A percentile compares a stretch with the other conserved stretches of the same genome.
phyloP scores from a whole-genome alignment of 2,888 invertebrate species.

The Stenodera caucasica region DNA sequence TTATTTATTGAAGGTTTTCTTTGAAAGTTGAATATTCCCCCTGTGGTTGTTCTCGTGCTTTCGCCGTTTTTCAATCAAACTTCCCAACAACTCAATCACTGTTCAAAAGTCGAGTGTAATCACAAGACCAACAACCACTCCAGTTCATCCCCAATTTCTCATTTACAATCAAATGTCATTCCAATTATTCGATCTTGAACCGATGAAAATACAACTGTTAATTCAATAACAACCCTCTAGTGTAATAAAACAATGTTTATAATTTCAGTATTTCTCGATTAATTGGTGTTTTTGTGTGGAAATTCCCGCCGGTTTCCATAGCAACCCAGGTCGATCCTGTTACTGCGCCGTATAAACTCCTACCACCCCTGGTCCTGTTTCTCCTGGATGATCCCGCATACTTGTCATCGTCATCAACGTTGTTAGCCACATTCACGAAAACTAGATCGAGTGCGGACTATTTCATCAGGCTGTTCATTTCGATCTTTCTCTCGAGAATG shows the following conservation, averaged over 20 bases:
- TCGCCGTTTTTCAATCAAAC: background rate
- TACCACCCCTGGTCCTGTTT: constrained; percentile 32
- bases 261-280: constrained; percentile 25
- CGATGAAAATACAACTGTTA: too few species aligned
- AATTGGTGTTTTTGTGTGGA: constrained; percentile 44
- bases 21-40: background rate
- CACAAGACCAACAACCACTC: background rate
- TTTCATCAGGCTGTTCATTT: constrained; percentile 9
- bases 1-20: background rate
- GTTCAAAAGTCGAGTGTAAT: background rate
- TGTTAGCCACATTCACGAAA: background rate
- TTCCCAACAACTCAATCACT: background rate
- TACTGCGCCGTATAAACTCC: constrained; percentile 44
- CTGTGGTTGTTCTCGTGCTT: background rate
- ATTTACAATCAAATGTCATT: background rate
- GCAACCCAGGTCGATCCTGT: constrained; percentile 51
- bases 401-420: constrained; percentile 32
- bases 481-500: constrained; percentile 25
- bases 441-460: constrained; percentile 20
- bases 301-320: constrained; percentile 53
- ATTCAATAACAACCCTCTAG: too few species aligned
- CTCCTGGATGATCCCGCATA: constrained; percentile 43
- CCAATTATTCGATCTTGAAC: background rate
- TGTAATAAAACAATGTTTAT: constrained; percentile 21
- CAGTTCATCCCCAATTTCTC: background rate